Evolutionary conservation across 2,113 vertebrate genomes (phyloP), one percentile per base, ranked within the genome.

Genomic region (Trachemys scripta): DNA sequence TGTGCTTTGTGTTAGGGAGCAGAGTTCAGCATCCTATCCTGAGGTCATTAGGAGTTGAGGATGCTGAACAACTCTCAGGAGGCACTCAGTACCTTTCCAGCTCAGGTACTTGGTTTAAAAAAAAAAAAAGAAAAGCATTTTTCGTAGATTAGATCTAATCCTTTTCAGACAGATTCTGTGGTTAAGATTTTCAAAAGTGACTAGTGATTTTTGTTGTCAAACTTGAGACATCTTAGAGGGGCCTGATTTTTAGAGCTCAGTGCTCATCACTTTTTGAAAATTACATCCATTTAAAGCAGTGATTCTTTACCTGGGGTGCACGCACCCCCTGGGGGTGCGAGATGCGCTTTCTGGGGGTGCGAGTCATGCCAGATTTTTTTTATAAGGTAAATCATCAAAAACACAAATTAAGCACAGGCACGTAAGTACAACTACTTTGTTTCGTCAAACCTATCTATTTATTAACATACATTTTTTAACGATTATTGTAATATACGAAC

Each of bases 1-100:
- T 96, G 24, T 95, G 57, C n/a, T 92, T 96, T 79, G 47, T 91
- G 65, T 69, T 82, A 92, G 81, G 90, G 94, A 80, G 65, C 79
- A 45, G 65, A 91, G 92, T 62, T 47, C 59, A 82, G 78, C 82
- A 87, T 83, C 47, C 6, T 75, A 75, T 93, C 87, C 80, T 97
- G 80, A 94, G 93, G 89, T 51, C 0, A 79, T 5, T 17, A 31
- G 89, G 24, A 91, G 88, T 79, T 90, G 84, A 94, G 90, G 81
- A 87, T 93, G 35, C 57, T 35, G 51, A 95, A 92, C 19, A 85
- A 22, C 81, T 89, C 90, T 80, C 87, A 90, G 65, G 88, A 95
- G 65, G 91, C 75, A 79, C 91, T 81, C 81, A 27, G 84, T 90
- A 69, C 92, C 83, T 87, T 93, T 57, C 45, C 88, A 56, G 56